These are phyloP conservation scores for Alca torda DNA, from an alignment of 2,797 vertebrate genomes.

Conservation along the genomic window DNA sequence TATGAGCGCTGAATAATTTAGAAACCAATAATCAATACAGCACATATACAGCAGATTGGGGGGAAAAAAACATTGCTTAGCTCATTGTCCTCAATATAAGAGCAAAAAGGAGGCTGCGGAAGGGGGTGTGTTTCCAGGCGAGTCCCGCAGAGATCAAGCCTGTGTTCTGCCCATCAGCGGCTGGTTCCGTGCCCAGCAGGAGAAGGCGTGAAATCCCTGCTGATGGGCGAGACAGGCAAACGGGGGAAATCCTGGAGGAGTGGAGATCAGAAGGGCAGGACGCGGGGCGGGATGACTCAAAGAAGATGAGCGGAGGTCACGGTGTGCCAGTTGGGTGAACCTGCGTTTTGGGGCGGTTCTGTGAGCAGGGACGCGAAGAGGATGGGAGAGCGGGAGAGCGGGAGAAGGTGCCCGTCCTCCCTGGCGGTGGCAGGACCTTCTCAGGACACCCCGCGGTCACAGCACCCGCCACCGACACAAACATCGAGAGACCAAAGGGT, in stretches of 20 bases:
- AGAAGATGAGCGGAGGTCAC: not conserved
- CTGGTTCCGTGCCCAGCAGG: not conserved
- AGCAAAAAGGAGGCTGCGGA: not conserved
- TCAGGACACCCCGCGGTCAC: not conserved
- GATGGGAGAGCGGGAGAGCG: fast-evolving
- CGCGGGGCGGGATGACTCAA: not conserved
- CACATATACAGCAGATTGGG: not conserved
- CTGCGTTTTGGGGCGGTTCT: fast-evolving
- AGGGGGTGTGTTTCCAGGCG: fast-evolving
- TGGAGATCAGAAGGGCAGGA: fast-evolving
- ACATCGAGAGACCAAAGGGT: not conserved
- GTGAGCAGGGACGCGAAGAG: fast-evolving
- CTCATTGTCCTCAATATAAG: fast-evolving
- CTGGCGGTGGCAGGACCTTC: not conserved
- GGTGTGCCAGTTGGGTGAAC: not conserved
- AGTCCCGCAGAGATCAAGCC: not conserved
- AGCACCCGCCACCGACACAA: fast-evolving
- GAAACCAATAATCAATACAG: too few species aligned
- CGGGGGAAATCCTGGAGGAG: not conserved
- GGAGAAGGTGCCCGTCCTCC: not conserved
- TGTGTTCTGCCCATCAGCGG: fast-evolving
- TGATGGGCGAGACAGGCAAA: not conserved
- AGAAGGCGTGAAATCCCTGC: fast-evolving
- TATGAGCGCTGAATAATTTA: not conserved
- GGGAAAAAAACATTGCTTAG: too few species aligned